Percentiles rank a stretch among this genome's conserved stretches.
These are phyloP conservation scores for Ips nitidus DNA, from an alignment of 1,140 invertebrate genomes.

Conservation along the genomic window DNA sequence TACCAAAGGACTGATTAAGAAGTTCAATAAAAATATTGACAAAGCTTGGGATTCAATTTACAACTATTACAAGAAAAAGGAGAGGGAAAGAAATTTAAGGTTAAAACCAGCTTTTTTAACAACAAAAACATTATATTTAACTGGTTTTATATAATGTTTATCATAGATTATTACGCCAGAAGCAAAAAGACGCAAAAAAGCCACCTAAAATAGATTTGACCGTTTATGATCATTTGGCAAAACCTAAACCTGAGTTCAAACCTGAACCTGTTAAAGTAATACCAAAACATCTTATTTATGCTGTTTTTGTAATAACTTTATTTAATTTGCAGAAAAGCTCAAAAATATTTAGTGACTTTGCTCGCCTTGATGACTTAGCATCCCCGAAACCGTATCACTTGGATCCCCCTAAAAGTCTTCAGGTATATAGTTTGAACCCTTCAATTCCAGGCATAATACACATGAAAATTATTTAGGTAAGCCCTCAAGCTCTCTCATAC, in stretches of 20 bases:
- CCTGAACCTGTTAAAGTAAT: conserved; percentile 24
- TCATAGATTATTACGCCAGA: no score
- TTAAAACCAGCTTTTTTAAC: conserved; percentile 1
- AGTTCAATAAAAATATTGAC: conserved; percentile 35
- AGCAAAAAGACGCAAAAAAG: no score
- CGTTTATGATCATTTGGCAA: conserved; percentile 14
- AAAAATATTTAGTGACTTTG: conserved; percentile 29
- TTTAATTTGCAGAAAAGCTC: conserved; percentile 22
- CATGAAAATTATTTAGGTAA: conserved; percentile 29
- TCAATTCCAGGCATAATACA: no score
- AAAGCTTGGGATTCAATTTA: conserved; percentile 43
- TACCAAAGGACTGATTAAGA: conserved; percentile 16
- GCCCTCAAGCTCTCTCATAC: conserved; percentile 41
- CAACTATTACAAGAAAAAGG: conserved; percentile 42
- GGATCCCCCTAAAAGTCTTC: conserved; percentile 21
- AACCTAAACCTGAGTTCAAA: conserved; percentile 19
- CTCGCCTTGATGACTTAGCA: conserved; percentile 32
- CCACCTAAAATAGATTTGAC: neutral
- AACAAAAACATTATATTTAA: no score
- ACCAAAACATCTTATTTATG: neutral
- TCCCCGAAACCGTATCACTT: conserved; percentile 31
- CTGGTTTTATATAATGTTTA: no score
- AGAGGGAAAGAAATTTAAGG: conserved; percentile 28
- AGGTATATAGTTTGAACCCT: conserved; percentile 14
- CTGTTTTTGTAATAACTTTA: neutral